Conservation (phyloP, 2,888 invertebrate genomes). For the Zaprionus bogoriensis region DNA sequence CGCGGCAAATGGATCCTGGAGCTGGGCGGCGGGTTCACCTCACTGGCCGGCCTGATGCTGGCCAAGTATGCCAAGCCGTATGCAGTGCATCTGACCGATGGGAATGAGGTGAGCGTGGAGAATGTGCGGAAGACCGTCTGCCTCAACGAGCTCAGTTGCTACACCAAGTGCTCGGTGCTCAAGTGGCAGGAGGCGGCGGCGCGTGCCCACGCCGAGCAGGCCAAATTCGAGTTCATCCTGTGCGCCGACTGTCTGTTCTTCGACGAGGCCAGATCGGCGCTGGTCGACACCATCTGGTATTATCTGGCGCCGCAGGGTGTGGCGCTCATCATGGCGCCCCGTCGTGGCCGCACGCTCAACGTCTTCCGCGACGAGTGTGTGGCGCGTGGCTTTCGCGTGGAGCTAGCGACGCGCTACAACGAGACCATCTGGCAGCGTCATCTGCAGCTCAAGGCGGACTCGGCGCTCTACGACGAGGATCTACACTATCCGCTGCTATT, state of each 20-base stretch:
- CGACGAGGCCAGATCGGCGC: slow-evolving; percentile 87
- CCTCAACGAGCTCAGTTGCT: slow-evolving; percentile 86
- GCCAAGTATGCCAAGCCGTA: slow-evolving; percentile 87
- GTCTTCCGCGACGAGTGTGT: slow-evolving; percentile 86
- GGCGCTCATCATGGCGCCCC: slow-evolving; percentile 90
- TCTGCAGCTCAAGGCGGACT: slow-evolving; percentile 84
- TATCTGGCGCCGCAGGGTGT: slow-evolving; percentile 86
- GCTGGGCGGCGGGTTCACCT: slow-evolving; percentile 93
- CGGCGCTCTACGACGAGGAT: slow-evolving; percentile 87
- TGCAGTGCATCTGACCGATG: slow-evolving; percentile 89
- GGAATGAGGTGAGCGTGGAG: slow-evolving; percentile 89
- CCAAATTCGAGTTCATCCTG: slow-evolving; percentile 87
- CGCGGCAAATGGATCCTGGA: slow-evolving; percentile 88
- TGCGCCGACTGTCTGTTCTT: slow-evolving; percentile 92
- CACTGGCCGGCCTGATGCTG: slow-evolving; percentile 89
- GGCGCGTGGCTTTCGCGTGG: slow-evolving; percentile 85
- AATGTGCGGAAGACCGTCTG: slow-evolving; percentile 88
- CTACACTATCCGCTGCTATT: slow-evolving; percentile 89
- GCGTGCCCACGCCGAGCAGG: slow-evolving; percentile 79
- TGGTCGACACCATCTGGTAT: slow-evolving; percentile 87
- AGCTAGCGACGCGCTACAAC: slow-evolving; percentile 86
- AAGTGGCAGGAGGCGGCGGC: slow-evolving; percentile 84
- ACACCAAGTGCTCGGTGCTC: slow-evolving; percentile 84
- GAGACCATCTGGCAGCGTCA: slow-evolving; percentile 88
- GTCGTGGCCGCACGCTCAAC: slow-evolving; percentile 88